Evolutionary conservation across 2,113 vertebrate genomes (phyloP).

Genomic region (Uropsilus gracilis): DNA sequence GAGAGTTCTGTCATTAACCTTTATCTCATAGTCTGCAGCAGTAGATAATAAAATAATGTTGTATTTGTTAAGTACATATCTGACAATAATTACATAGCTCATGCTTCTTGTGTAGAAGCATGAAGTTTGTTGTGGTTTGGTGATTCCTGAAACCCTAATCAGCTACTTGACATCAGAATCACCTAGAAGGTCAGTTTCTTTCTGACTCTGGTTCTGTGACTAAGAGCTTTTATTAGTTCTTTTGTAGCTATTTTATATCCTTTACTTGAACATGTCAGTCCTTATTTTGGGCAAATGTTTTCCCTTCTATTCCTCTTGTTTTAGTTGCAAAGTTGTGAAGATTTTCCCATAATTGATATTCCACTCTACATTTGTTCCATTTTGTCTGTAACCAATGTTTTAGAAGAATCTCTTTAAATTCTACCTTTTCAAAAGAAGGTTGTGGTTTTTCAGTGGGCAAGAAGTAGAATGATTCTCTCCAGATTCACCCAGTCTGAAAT

Average conservation of each 20-base stretch:
- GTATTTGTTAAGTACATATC: slow-evolving; percentile 16
- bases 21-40: background rate
- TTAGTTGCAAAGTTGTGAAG: background rate
- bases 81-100: slow-evolving; percentile 51
- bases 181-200: background rate
- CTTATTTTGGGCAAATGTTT: background rate
- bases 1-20: background rate
- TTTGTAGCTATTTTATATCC: background rate
- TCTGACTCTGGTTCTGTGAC: slow-evolving; percentile 36
- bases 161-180: background rate
- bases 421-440: background rate
- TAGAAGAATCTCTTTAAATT: slow-evolving; percentile 19
- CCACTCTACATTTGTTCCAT: background rate
- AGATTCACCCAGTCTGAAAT: background rate
- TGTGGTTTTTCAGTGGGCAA: background rate
- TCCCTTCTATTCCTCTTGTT: slow-evolving; percentile 20
- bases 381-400: background rate
- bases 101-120: background rate
- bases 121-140: background rate
- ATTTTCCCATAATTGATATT: background rate
- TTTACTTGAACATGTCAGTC: background rate
- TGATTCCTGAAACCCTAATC: background rate
- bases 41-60: slow-evolving; percentile 26
- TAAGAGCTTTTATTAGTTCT: background rate
- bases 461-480: background rate